Evolutionary conservation across 2,113 vertebrate species (phyloP), one percentile per base, ranked within the genome.

Genomic region (Pseudorasbora parva): DNA sequence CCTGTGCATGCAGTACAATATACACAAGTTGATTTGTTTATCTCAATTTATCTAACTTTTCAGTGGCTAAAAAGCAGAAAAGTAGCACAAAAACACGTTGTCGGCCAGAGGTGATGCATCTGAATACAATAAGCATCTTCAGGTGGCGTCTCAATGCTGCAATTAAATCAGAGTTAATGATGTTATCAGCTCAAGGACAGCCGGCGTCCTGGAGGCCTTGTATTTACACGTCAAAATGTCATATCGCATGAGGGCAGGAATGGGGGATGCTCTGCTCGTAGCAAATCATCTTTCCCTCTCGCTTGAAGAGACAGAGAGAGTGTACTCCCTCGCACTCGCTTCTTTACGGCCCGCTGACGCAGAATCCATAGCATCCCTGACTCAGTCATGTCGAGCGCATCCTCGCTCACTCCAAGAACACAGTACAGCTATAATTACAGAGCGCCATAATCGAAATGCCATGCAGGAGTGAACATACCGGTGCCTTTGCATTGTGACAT

Each of bases 191-290:
- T 17, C 17, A 17, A 54, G 51, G 51, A 54, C 51, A 21, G 51
- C 2, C 27, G 21, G 5, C 14, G 0, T 47, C 43, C 60, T 81
- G 69, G 78, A 41, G 86, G 87, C 86, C 90, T 85, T 78, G 86
- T 73, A 90, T 92, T 90, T 92, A 90, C 91, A 93, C 37, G 4
- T 89, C 90, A 86, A 91, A 91, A 91, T 91, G 89, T 91, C 90
- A 91, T 87, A 88, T 88, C 90, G 85, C 62, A 86, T 85, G 84
- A 88, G 78, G 84, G 85, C 81, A 88, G 89, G 85, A 81, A 56
- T 74, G 71, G 85, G 87, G 69, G 68, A 87, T 87, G 82, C 86
- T 85, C 84, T 21, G 76, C 83, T 68, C 90, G 89, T 89, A 88
- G 88, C 89, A 90, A 93, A 93, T 68, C 77, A 79, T 79, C 45